Evolutionary conservation across 2,888 invertebrate species (phyloP).

Genomic region (Hyles lineata): DNA sequence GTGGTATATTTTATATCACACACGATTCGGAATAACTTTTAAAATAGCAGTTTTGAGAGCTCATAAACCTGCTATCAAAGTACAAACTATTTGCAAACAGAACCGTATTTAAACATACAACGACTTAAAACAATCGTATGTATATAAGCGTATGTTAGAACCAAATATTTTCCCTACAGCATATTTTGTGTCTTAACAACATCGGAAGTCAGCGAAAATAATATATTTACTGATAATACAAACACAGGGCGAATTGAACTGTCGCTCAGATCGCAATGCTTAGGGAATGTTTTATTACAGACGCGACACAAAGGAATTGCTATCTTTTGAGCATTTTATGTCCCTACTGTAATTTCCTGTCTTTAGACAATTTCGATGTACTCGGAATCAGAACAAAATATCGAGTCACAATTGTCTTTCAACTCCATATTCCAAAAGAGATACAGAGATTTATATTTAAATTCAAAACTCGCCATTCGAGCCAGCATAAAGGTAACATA

Average conservation of each 20-base stretch:
- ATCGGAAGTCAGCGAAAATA: not conserved
- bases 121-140: too few relatives aligned
- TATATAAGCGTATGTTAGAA: too few relatives aligned
- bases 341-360: slow-evolving; percentile 20
- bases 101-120: too few relatives aligned
- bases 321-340: slow-evolving; percentile 24
- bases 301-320: slow-evolving; percentile 10
- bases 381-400: not conserved
- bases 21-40: too few relatives aligned
- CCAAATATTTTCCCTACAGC: too few relatives aligned
- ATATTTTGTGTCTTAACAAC: slow-evolving; percentile 4
- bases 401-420: not conserved
- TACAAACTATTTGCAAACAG: too few relatives aligned
- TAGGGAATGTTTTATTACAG: slow-evolving; percentile 18
- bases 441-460: too few relatives aligned
- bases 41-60: too few relatives aligned
- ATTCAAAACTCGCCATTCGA: not conserved
- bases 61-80: too few relatives aligned
- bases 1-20: too few relatives aligned
- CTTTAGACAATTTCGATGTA: slow-evolving; percentile 3
- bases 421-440: not conserved
- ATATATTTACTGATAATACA: slow-evolving; percentile 20
- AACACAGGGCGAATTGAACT: slow-evolving; percentile 24
- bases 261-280: slow-evolving; percentile 22
- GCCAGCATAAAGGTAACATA: not conserved